Evolutionary conservation across 2,113 vertebrate species (phyloP), one percentile per base, ranked within the genome.

Genomic region (Forbesichthys papilliferus): DNA sequence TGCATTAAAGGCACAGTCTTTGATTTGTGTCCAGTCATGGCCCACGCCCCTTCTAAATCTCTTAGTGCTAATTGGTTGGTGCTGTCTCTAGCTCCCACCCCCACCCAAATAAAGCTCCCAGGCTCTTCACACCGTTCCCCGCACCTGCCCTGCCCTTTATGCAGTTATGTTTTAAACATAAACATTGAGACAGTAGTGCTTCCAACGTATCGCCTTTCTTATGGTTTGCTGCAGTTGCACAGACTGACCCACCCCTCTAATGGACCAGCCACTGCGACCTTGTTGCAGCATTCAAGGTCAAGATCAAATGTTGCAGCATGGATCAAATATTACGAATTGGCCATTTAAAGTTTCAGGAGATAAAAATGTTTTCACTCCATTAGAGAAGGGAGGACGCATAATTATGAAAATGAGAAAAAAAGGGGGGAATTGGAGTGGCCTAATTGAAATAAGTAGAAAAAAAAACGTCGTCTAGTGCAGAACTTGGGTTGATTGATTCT

Each of bases 401-500:
- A 88, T 89, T 87, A 88, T 84, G 84, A 89, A 87, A 88, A 87
- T 85, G 81, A 80, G 85, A 85, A 84, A 85, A 84, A 18, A 47
- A 82, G 84, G 87, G 83, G 81, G 86, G 78, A 86, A 82, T 81
- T 78, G 82, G 86, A 88, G 81, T 86, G 86, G 81, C 83, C 85
- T 77, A 84, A 87, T 57, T 82, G 78, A 64, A 74, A 71, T 48
- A 66, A 85, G 61, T 65, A 77, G 73, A 10, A n/a, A 34, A 64
- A 86, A 82, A 85, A 86, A 27, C 27, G 78, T 80, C 83, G 80
- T 84, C 78, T 72, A 81, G 84, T 77, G 87, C 80, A 84, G 82
- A 83, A 89, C 83, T 83, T 84, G 53, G 86, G 81, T 78, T 92
- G 92, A 93, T 92, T 91, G 92, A 93, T 93, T 91, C 81, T 2